Conservation (phyloP, 2,888 invertebrate genomes). For the Drosophila kambysellisi region DNA sequence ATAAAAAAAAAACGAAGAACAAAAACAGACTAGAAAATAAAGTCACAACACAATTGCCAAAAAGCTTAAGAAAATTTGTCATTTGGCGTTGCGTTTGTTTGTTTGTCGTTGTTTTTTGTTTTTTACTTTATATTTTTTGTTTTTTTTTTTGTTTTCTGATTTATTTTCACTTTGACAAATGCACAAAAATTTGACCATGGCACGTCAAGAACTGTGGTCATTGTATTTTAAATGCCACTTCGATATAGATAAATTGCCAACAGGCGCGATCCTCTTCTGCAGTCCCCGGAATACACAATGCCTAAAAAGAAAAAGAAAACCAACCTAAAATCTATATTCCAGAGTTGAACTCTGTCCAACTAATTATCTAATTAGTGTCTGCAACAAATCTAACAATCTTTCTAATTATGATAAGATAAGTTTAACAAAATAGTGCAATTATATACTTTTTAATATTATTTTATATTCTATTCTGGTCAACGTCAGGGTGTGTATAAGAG, state of each 20-base stretch:
- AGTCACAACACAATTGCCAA: constrained; percentile 53
- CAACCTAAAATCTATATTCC: constrained; percentile 19
- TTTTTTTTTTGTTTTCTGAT: constrained; percentile 58
- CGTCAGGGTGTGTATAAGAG: background rate
- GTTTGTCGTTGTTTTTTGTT: constrained; percentile 46
- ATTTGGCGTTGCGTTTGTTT: constrained; percentile 65
- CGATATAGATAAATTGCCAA: constrained; percentile 74
- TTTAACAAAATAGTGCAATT: background rate
- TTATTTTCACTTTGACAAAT: constrained; percentile 77
- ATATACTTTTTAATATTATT: too few species aligned
- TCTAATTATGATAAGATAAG: constrained; percentile 11
- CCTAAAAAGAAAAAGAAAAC: constrained; percentile 1
- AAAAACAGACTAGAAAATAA: constrained; percentile 6
- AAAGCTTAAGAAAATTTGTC: constrained; percentile 65
- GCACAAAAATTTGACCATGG: constrained; percentile 79
- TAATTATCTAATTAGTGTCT: constrained; percentile 32
- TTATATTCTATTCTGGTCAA: background rate
- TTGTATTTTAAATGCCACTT: constrained; percentile 74
- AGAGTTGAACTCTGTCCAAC: constrained; percentile 12
- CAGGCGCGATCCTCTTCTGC: constrained; percentile 46
- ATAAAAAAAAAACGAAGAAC: constrained; percentile 16
- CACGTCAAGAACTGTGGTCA: constrained; percentile 77
- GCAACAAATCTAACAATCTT: background rate
- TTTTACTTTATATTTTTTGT: constrained; percentile 21
- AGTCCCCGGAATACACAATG: constrained; percentile 1